phyloP scores from a whole-genome alignment of 1,140 invertebrate genomes.

The Trinorchestia longiramus region DNA sequence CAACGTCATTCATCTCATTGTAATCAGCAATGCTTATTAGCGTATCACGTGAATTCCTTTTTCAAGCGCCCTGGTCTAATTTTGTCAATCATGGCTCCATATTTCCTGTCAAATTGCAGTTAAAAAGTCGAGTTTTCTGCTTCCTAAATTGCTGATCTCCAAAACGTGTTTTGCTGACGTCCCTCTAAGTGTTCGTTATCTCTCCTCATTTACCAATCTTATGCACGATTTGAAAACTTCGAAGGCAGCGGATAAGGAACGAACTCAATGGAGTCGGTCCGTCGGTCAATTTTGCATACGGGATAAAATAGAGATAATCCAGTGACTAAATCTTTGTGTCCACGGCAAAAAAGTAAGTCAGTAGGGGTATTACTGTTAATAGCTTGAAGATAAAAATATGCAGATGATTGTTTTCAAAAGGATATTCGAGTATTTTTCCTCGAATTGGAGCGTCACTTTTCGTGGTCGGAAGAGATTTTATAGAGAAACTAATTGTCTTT shows the following conservation, averaged over 20 bases:
- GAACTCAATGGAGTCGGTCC: background rate
- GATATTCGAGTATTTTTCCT: too few relatives aligned
- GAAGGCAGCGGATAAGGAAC: background rate
- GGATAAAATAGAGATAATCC: background rate
- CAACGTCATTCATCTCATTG: too few relatives aligned
- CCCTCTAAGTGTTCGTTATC: background rate
- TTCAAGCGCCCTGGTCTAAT: background rate
- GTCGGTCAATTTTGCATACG: background rate
- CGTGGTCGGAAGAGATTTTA: too few relatives aligned
- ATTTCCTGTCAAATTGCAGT: background rate
- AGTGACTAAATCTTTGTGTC: too few relatives aligned
- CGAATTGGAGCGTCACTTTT: too few relatives aligned
- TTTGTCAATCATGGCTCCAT: background rate
- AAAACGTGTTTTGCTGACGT: background rate
- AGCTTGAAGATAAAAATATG: too few relatives aligned
- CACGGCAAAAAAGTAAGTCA: too few relatives aligned
- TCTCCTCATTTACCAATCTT: background rate
- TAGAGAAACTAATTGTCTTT: too few relatives aligned
- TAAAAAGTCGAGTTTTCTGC: background rate
- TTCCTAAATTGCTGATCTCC: background rate
- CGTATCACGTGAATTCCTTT: background rate
- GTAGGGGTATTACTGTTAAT: too few relatives aligned
- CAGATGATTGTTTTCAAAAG: too few relatives aligned
- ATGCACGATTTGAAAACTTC: background rate
- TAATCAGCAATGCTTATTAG: background rate